These are phyloP conservation scores for Acleris sparsana DNA, from an alignment of 2,888 invertebrate species.

Conservation along the genomic window DNA sequence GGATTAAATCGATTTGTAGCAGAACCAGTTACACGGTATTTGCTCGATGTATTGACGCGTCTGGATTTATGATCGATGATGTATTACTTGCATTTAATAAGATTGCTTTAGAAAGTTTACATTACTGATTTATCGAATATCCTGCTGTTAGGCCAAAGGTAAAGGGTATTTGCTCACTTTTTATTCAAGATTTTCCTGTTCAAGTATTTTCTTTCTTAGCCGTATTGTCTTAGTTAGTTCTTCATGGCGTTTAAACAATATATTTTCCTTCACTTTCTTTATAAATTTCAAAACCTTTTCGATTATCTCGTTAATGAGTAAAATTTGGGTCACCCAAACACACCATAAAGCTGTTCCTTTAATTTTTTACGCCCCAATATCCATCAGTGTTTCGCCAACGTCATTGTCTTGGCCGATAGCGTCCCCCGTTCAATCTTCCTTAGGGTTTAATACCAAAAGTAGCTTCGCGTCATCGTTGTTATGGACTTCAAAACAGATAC, in stretches of 20 bases:
- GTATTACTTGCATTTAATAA: constrained; percentile 20
- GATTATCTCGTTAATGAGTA: constrained; percentile 1
- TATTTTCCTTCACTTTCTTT: not conserved
- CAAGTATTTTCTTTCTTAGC: not conserved
- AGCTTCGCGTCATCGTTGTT: constrained; percentile 72
- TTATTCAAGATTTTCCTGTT: not conserved
- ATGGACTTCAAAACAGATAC: constrained; percentile 68
- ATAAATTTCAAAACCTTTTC: not conserved
- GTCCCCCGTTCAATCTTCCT: constrained; percentile 77
- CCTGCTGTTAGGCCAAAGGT: too few species aligned
- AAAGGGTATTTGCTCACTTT: too few species aligned
- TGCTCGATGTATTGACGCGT: constrained; percentile 32
- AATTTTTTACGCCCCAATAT: constrained; percentile 58
- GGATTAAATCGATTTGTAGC: constrained; percentile 35
- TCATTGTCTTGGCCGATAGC: constrained; percentile 79
- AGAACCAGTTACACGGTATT: constrained; percentile 35
- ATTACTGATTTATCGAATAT: not conserved
- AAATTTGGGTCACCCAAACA: constrained; percentile 32
- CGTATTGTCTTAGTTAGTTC: too few species aligned
- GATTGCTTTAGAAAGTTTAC: constrained; percentile 11
- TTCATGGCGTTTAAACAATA: not conserved
- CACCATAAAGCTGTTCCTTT: constrained; percentile 36
- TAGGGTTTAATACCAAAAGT: constrained; percentile 80
- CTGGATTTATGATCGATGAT: constrained; percentile 34
- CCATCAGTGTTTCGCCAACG: constrained; percentile 75